Evolutionary conservation across 2,797 vertebrate genomes (phyloP).

Genomic region (Labeo calbasu): DNA sequence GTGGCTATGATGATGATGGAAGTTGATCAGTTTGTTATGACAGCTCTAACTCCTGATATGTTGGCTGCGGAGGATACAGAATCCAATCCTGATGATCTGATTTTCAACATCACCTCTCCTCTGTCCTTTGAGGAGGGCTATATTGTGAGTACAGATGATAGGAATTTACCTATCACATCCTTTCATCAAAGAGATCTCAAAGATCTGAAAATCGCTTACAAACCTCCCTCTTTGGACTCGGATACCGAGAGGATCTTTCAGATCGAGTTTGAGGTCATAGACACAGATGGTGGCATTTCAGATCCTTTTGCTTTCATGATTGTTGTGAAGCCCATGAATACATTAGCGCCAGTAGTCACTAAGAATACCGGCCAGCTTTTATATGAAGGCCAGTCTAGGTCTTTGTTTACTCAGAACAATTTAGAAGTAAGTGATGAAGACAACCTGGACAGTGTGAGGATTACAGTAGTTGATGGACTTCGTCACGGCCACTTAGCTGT

Average conservation of each 20-base stretch:
- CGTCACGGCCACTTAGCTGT: constrained; percentile 86
- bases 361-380: constrained; percentile 92
- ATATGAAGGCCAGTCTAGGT: constrained; percentile 93
- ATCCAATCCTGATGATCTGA: constrained; percentile 81
- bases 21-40: constrained; percentile 95
- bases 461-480: constrained; percentile 88
- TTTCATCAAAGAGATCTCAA: constrained; percentile 89
- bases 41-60: constrained; percentile 92
- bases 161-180: constrained; percentile 89
- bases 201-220: constrained; percentile 92
- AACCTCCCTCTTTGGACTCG: constrained; percentile 87
- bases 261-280: constrained; percentile 90
- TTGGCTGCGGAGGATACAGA: constrained; percentile 90
- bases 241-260: constrained; percentile 91
- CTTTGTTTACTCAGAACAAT: constrained; percentile 84
- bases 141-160: constrained; percentile 94
- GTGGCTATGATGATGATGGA: constrained; percentile 98
- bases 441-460: constrained; percentile 82
- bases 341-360: constrained; percentile 89
- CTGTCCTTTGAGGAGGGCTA: constrained; percentile 89
- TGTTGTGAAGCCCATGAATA: constrained; percentile 95
- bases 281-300: constrained; percentile 89
- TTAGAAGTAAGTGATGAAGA: constrained; percentile 93
- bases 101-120: constrained; percentile 93
- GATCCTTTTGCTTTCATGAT: constrained; percentile 95